Conservation (phyloP, 1,140 invertebrate genomes). For the Pseudomyrmex gracilis region DNA sequence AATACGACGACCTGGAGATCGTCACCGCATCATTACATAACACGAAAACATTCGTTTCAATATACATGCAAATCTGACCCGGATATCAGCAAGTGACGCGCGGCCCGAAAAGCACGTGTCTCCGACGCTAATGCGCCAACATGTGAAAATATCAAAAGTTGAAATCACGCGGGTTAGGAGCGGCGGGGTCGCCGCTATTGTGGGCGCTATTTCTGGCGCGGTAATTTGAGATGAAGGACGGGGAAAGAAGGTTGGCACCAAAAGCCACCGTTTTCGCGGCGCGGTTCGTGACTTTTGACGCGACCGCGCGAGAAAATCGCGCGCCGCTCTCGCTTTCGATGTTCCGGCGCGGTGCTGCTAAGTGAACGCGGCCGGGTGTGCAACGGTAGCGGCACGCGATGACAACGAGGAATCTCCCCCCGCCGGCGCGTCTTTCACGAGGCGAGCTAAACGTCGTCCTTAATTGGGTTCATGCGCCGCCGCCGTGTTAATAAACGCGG, state of each 20-base stretch:
- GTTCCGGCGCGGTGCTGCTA: neutral
- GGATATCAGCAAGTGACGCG: neutral
- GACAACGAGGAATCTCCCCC: constrained; percentile 67
- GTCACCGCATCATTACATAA: neutral
- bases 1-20: too few species aligned
- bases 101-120: too few species aligned
- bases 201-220: constrained; percentile 47
- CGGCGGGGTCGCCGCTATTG: constrained; percentile 44
- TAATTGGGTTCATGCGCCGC: constrained; percentile 74
- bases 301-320: constrained; percentile 37
- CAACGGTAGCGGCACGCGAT: constrained; percentile 28
- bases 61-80: constrained; percentile 28
- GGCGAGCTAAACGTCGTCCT: constrained; percentile 60
- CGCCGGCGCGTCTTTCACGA: constrained; percentile 27
- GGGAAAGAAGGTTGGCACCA: constrained; percentile 45
- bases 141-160: constrained; percentile 54
- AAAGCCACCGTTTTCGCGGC: constrained; percentile 36
- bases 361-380: neutral
- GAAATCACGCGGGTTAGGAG: constrained; percentile 28
- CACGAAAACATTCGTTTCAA: constrained; percentile 36
- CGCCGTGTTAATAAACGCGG: constrained; percentile 75
- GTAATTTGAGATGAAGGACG: constrained; percentile 55
- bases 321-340: constrained; percentile 20
- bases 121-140: constrained; percentile 13
- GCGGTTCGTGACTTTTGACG: constrained; percentile 52